Percentiles rank a stretch among this genome's conserved stretches.
Evolutionary conservation across 2,113 vertebrate species (phyloP).

Genomic region (Apeltes quadracus): DNA sequence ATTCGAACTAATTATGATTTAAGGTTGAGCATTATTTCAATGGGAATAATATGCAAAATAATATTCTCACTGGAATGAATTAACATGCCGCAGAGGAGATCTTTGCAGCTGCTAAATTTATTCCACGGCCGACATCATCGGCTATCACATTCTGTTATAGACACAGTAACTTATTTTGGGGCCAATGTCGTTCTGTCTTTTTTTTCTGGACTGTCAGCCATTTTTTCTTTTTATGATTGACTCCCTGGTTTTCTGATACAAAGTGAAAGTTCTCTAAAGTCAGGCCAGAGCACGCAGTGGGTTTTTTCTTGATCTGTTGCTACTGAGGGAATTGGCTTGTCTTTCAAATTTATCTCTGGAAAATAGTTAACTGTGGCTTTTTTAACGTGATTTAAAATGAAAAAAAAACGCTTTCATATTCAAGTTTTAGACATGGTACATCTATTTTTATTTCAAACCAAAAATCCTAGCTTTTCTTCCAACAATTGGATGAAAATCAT

Average conservation of each 20-base stretch:
- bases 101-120: conserved; percentile 19
- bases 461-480: too few relatives aligned
- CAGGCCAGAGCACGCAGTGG: not conserved
- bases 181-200: not conserved
- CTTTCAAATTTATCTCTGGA: conserved; percentile 1
- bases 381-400: not conserved
- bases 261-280: conserved; percentile 16
- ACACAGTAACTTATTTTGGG: conserved; percentile 9
- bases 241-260: conserved; percentile 20
- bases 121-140: conserved; percentile 6
- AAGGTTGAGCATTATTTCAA: conserved; percentile 14
- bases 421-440: not conserved
- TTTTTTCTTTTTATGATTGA: conserved; percentile 18
- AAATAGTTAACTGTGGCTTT: not conserved
- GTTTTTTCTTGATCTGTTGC: conserved; percentile 20
- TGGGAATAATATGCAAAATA: conserved; percentile 10
- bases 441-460: not conserved
- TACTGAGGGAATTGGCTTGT: not conserved
- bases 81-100: not conserved
- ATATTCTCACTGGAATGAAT: conserved; percentile 12
- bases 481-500: conserved; percentile 23
- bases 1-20: conserved; percentile 15
- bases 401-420: not conserved
- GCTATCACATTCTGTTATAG: conserved; percentile 15
- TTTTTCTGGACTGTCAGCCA: conserved; percentile 21